These are phyloP conservation scores for Macroglossus sobrinus DNA, from an alignment of 2,113 vertebrate species.

Conservation along the genomic window DNA sequence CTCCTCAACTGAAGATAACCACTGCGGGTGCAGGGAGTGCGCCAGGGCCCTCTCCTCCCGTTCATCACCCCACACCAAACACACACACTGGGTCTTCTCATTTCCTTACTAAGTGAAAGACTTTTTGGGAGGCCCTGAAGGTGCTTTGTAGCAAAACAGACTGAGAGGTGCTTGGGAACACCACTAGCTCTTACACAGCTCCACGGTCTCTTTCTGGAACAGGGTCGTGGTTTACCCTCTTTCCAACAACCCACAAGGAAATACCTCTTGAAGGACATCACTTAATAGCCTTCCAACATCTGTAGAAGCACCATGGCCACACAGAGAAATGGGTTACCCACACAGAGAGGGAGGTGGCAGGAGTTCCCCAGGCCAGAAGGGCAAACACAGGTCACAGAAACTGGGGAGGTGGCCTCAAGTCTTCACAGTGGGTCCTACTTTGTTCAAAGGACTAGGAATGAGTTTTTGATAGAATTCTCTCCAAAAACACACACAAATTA, in stretches of 20 bases:
- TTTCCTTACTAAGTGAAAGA: not conserved
- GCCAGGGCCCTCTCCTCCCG: too few relatives aligned
- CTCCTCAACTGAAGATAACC: not conserved
- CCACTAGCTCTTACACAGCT: not conserved
- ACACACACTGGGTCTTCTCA: not conserved
- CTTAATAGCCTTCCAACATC: not conserved
- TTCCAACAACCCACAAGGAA: constrained; percentile 17
- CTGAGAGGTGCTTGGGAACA: not conserved
- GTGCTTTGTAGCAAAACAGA: not conserved
- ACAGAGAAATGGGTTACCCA: not conserved
- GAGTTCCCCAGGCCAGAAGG: not conserved
- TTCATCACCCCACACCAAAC: not conserved
- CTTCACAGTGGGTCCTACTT: not conserved
- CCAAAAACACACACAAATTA: not conserved
- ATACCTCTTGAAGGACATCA: not conserved
- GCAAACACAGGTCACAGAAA: not conserved
- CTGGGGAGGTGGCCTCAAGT: not conserved
- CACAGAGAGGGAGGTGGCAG: not conserved
- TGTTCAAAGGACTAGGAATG: not conserved
- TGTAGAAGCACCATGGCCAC: not conserved
- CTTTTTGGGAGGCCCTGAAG: not conserved
- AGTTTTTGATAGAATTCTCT: not conserved
- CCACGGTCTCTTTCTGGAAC: not conserved
- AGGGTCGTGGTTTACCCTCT: not conserved
- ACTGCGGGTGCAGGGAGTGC: not conserved